phyloP scores from a whole-genome alignment of 2,888 invertebrate species.

The Myopa testacea region DNA sequence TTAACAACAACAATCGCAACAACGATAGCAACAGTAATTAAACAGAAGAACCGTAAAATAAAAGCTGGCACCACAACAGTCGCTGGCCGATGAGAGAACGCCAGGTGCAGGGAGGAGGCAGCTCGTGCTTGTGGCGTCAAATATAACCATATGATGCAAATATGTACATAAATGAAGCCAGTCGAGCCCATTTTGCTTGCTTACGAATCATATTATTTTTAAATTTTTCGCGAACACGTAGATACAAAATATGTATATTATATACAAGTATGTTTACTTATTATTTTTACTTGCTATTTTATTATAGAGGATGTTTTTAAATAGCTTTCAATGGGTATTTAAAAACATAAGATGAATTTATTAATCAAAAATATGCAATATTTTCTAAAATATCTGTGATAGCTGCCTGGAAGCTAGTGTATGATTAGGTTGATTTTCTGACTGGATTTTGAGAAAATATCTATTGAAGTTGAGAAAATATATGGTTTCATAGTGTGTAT shows the following conservation, averaged over 20 bases:
- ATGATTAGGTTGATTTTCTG: too few species aligned
- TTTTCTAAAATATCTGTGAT: too few species aligned
- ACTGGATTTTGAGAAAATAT: too few species aligned
- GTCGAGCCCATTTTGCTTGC: constrained; percentile 13
- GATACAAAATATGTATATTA: background rate
- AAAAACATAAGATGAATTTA: too few species aligned
- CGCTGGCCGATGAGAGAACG: background rate
- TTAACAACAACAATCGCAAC: background rate
- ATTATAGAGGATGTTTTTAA: background rate
- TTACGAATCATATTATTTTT: constrained; percentile 14
- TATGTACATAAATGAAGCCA: background rate
- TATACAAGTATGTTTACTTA: background rate
- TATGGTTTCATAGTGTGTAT: too few species aligned
- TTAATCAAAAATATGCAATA: too few species aligned
- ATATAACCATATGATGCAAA: constrained; percentile 11
- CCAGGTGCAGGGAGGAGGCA: background rate
- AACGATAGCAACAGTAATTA: constrained; percentile 7
- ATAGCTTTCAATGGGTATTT: too few species aligned
- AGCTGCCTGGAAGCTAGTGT: too few species aligned
- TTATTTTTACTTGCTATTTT: background rate
- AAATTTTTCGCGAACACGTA: background rate
- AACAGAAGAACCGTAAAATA: background rate
- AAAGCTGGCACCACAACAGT: constrained; percentile 2
- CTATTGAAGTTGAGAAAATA: too few species aligned
- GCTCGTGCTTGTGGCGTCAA: constrained; percentile 7